Evolutionary conservation across 2,797 vertebrate species (phyloP).

Genomic region (Lycodopsis pacificus): DNA sequence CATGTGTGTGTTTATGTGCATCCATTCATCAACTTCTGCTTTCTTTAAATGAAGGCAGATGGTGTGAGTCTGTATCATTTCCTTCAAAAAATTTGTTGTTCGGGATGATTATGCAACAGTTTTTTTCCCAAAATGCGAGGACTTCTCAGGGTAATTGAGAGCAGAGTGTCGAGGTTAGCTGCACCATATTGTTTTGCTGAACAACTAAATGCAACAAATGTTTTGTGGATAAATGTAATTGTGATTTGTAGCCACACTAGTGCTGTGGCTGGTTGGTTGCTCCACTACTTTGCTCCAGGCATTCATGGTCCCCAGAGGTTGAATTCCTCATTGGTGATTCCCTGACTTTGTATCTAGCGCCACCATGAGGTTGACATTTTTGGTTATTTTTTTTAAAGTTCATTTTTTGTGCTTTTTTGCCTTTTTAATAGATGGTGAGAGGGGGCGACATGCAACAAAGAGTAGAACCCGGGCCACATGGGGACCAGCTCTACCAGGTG

Average conservation of each 20-base stretch:
- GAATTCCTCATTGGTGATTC: not conserved
- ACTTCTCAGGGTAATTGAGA: conserved; percentile 42
- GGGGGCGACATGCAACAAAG: too few species aligned
- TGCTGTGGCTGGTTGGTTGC: not conserved
- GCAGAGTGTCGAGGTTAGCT: not conserved
- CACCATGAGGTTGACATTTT: not conserved
- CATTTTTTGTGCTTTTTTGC: too few species aligned
- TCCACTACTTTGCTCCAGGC: not conserved
- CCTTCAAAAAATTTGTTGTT: conserved; percentile 29
- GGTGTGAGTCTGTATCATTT: conserved; percentile 22
- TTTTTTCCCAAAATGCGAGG: conserved; percentile 6
- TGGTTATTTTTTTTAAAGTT: not conserved
- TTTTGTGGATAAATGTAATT: not conserved
- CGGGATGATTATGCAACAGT: conserved; percentile 31
- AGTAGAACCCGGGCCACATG: too few species aligned
- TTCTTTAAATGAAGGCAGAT: conserved; percentile 26
- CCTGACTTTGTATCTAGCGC: not conserved
- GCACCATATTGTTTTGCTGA: conserved; percentile 4
- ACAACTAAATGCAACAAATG: too few species aligned
- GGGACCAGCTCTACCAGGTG: too few species aligned
- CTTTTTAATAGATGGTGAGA: too few species aligned
- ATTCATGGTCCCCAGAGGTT: not conserved
- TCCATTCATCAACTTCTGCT: conserved; percentile 34
- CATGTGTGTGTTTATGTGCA: conserved; percentile 22
- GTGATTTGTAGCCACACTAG: not conserved